A percentile compares a stretch with the other conserved stretches of the same genome.
phyloP scores from a whole-genome alignment of 1,140 invertebrate species.

The Heliconius himera region DNA sequence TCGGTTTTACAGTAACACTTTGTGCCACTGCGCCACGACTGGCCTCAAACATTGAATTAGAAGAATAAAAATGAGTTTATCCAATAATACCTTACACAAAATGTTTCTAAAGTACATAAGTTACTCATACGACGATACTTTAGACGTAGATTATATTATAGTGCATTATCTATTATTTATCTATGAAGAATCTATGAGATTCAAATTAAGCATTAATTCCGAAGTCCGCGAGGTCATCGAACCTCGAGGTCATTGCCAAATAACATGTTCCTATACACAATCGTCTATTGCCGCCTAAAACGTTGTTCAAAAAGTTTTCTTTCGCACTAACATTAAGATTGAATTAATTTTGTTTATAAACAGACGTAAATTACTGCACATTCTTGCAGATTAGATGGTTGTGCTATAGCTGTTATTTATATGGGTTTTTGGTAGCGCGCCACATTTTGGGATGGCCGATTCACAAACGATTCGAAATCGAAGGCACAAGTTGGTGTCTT shows the following conservation, averaged over 20 bases:
- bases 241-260: constrained; percentile 75
- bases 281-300: constrained; percentile 61
- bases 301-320: constrained; percentile 51
- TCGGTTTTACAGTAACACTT: too few species aligned
- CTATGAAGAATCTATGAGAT: constrained; percentile 32
- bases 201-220: constrained; percentile 40
- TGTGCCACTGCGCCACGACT: too few species aligned
- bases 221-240: constrained; percentile 53
- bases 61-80: too few species aligned
- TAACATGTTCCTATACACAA: constrained; percentile 56
- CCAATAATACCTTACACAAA: background rate
- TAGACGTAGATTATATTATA: background rate
- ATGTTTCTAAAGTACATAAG: background rate
- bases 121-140: background rate
- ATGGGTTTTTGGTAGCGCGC: constrained; percentile 47
- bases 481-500: constrained; percentile 73
- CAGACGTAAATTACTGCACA: constrained; percentile 28
- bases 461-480: constrained; percentile 63
- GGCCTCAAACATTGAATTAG: background rate
- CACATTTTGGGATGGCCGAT: constrained; percentile 63
- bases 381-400: constrained; percentile 25
- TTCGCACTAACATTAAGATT: constrained; percentile 35
- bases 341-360: constrained; percentile 31
- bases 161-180: constrained; percentile 9
- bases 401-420: constrained; percentile 39